phyloP scores from a whole-genome alignment of 2,113 vertebrate species.

The Anarhynchus alexandrinus region DNA sequence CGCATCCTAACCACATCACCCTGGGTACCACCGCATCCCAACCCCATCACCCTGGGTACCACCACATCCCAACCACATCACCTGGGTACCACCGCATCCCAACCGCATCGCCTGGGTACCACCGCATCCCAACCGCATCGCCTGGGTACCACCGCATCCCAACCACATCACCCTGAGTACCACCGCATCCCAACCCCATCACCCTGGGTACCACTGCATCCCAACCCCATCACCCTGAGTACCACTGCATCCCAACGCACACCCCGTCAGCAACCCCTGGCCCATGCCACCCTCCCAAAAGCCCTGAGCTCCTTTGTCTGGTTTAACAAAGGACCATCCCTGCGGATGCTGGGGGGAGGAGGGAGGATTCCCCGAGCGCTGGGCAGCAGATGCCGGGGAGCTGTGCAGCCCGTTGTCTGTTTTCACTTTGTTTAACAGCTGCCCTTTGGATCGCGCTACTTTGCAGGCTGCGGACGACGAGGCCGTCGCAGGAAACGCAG shows the following conservation, averaged over 20 bases:
- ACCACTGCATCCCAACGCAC: neutral
- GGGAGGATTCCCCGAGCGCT: neutral
- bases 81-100: neutral
- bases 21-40: too few relatives aligned
- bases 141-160: neutral
- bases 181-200: neutral
- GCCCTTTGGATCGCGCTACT: constrained; percentile 49
- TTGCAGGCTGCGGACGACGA: neutral
- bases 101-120: neutral
- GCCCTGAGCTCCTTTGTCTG: neutral
- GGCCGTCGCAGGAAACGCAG: neutral
- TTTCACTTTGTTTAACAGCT: constrained; percentile 66
- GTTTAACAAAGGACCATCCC: neutral
- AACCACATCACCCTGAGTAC: neutral
- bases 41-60: neutral
- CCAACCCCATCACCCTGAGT: neutral
- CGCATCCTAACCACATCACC: neutral
- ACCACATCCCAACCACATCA: neutral
- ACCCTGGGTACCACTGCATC: neutral
- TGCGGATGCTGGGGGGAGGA: neutral
- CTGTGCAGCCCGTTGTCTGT: neutral
- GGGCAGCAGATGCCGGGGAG: constrained; percentile 20
- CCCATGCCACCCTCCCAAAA: fast-evolving
- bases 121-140: neutral
- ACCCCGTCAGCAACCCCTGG: too few relatives aligned